phyloP scores from a whole-genome alignment of 2,113 vertebrate genomes.

The Gavialis gangeticus region DNA sequence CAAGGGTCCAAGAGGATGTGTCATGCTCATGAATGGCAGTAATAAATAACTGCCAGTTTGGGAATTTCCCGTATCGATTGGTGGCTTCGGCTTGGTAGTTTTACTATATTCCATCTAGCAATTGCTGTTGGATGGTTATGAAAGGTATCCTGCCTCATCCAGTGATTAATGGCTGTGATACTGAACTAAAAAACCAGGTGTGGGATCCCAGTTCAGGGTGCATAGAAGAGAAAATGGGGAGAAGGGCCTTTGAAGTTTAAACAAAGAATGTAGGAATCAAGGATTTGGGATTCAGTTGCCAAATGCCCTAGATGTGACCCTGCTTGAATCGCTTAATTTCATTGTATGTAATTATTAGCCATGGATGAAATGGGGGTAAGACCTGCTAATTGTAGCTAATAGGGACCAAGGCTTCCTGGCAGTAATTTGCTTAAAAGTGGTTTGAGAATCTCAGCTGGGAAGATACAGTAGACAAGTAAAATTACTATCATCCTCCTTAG shows the following conservation, averaged over 20 bases:
- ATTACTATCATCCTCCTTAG: neutral
- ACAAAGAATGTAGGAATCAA: neutral
- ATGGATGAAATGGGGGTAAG: fast-evolving
- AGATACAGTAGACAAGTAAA: neutral
- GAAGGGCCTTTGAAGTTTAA: neutral
- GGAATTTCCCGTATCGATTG: neutral
- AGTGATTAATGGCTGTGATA: neutral
- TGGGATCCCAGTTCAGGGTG: neutral
- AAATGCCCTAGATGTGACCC: neutral
- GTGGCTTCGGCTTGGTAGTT: too few relatives aligned
- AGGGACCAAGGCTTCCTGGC: neutral
- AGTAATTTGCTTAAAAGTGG: neutral
- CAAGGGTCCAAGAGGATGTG: neutral
- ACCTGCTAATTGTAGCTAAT: fast-evolving
- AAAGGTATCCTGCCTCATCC: neutral
- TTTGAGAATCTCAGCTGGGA: neutral
- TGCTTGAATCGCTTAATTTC: neutral
- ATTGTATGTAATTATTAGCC: neutral
- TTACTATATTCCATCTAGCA: neutral
- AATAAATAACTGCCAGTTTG: neutral
- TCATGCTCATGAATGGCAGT: neutral
- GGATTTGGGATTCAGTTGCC: neutral
- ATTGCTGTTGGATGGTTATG: fast-evolving
- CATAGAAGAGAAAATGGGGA: neutral
- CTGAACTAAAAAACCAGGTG: neutral